Conservation (phyloP, 2,888 invertebrate species). For the Pinctada fucata region DNA sequence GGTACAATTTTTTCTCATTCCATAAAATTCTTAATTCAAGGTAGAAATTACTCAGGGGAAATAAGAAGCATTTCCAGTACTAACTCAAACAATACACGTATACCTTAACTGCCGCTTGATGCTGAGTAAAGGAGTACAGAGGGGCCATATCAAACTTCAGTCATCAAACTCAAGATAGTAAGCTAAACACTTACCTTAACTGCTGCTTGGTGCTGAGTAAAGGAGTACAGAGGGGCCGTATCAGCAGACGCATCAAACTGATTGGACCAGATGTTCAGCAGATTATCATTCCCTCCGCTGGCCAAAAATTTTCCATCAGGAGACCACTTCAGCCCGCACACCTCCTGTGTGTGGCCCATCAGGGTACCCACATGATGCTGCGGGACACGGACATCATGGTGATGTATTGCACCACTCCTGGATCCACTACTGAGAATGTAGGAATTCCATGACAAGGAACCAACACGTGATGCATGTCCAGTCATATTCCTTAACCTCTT, state of each 20-base stretch:
- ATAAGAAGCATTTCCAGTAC: no score
- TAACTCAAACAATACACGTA: not conserved
- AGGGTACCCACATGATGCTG: constrained; percentile 88
- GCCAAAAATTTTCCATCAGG: constrained; percentile 94
- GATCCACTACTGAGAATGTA: constrained; percentile 86
- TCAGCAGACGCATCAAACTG: constrained; percentile 38
- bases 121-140: constrained; percentile 80
- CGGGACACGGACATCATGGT: constrained; percentile 95
- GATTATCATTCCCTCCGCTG: constrained; percentile 97
- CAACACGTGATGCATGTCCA: constrained; percentile 91
- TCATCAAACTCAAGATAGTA: not conserved
- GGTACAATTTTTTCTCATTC: no score
- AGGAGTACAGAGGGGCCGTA: constrained; percentile 80
- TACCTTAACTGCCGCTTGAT: constrained; percentile 78
- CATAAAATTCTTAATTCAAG: no score
- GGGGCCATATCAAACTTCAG: constrained; percentile 63
- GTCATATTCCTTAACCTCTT: constrained; percentile 89
- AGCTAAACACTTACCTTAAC: constrained; percentile 73
- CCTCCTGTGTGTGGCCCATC: constrained; percentile 83
- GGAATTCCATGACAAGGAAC: constrained; percentile 94
- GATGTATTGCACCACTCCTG: constrained; percentile 91
- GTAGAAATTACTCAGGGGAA: no score
- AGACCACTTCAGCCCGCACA: constrained; percentile 97
- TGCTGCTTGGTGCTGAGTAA: constrained; percentile 77
- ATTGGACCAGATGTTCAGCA: constrained; percentile 90